Evolutionary conservation across 1,140 invertebrate genomes (phyloP).

Genomic region (Anastrepha obliqua): DNA sequence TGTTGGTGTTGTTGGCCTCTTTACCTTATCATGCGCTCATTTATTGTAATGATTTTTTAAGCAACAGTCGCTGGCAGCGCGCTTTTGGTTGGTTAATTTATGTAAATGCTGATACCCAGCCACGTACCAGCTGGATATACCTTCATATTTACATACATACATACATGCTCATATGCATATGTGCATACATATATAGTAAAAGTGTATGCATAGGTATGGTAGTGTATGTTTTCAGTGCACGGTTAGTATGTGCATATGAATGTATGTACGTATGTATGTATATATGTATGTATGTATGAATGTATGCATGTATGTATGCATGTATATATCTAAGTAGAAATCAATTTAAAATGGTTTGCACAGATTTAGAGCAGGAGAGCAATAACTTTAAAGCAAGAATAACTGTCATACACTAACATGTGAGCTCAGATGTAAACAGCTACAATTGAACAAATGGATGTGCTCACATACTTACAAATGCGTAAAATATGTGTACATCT

Average conservation of each 20-base stretch:
- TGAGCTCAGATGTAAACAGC: too few relatives aligned
- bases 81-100: conserved; percentile 51
- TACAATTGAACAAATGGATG: too few relatives aligned
- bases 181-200: neutral
- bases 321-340: neutral
- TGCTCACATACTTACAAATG: neutral
- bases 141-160: neutral
- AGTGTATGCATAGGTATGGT: neutral
- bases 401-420: neutral
- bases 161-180: neutral
- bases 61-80: neutral
- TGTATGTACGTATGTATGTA: neutral
- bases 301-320: neutral
- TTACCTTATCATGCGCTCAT: conserved; percentile 4
- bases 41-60: neutral
- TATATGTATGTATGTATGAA: neutral
- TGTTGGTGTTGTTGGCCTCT: neutral
- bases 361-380: conserved; percentile 9
- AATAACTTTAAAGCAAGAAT: neutral
- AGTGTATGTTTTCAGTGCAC: neutral
- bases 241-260: too few relatives aligned
- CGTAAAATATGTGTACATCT: too few relatives aligned
- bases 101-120: conserved; percentile 16
- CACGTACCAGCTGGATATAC: neutral
- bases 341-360: conserved; percentile 10